Evolutionary conservation across 1,140 invertebrate genomes (phyloP).

Genomic region (Heterodera schachtii): DNA sequence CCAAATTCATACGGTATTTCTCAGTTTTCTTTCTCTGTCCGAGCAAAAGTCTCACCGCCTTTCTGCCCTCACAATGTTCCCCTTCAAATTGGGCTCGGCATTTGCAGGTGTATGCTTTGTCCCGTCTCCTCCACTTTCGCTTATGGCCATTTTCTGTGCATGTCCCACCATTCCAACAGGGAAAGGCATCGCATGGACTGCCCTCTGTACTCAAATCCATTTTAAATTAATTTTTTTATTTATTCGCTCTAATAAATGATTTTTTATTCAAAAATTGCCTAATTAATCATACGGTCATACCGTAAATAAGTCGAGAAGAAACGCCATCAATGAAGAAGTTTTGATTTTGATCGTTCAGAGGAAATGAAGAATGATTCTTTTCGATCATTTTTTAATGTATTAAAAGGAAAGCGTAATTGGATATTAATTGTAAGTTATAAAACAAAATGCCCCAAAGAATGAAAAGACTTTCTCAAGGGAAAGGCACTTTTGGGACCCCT

Average conservation of each 20-base stretch:
- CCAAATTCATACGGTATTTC: no score
- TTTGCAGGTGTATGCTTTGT: conserved; percentile 10
- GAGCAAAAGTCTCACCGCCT: neutral
- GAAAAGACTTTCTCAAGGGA: neutral
- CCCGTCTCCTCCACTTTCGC: neutral
- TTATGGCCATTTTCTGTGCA: conserved; percentile 16
- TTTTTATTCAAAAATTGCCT: neutral
- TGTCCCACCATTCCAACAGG: conserved; percentile 28
- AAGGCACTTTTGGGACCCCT: neutral
- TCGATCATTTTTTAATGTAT: neutral
- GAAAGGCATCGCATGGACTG: conserved; percentile 34
- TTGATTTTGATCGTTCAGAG: neutral
- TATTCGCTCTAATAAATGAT: no score
- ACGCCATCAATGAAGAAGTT: neutral
- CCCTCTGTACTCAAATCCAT: conserved; percentile 12
- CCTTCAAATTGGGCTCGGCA: conserved; percentile 14
- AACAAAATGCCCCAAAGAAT: neutral
- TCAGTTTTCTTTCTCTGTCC: no score
- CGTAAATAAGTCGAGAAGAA: conserved; percentile 20
- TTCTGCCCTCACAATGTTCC: conserved; percentile 21
- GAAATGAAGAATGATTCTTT: neutral
- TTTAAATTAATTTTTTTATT: neutral
- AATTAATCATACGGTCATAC: neutral
- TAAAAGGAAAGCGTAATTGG: neutral
- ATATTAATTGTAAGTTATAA: neutral